Conservation (phyloP, 2,797 vertebrate genomes). For the Enteromius paludinosus region DNA sequence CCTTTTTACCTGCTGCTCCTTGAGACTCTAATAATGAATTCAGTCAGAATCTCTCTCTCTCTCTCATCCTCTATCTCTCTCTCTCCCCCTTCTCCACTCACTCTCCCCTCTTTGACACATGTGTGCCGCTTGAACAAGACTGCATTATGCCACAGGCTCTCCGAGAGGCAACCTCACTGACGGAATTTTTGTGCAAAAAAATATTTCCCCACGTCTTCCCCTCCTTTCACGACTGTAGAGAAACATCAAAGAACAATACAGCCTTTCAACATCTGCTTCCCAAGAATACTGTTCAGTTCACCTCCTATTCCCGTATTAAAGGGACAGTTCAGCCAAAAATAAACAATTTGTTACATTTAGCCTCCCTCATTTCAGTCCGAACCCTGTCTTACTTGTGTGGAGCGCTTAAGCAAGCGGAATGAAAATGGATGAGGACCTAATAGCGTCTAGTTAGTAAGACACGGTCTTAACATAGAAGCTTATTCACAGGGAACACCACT, state of each 20-base stretch:
- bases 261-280: constrained; percentile 12
- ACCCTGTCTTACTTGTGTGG: not conserved
- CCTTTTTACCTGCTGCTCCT: constrained; percentile 96
- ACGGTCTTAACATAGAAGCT: not conserved
- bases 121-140: constrained; percentile 79
- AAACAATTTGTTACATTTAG: not conserved
- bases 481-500: not conserved
- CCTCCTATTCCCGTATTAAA: constrained; percentile 13
- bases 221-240: constrained; percentile 39
- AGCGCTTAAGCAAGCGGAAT: not conserved
- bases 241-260: constrained; percentile 44
- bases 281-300: constrained; percentile 20
- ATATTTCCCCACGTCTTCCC: constrained; percentile 50
- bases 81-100: constrained; percentile 55
- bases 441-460: not conserved
- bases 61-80: constrained; percentile 34
- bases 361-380: not conserved
- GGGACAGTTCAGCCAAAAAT: not conserved
- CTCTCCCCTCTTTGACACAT: constrained; percentile 67
- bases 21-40: constrained; percentile 87
- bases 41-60: constrained; percentile 63
- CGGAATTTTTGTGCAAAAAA: constrained; percentile 21
- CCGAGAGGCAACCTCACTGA: constrained; percentile 70
- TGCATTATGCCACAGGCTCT: constrained; percentile 77
- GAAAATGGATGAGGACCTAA: not conserved